Conservation (phyloP, 64 coral and sea anemone species). For the Exaiptasia diaphana region DNA sequence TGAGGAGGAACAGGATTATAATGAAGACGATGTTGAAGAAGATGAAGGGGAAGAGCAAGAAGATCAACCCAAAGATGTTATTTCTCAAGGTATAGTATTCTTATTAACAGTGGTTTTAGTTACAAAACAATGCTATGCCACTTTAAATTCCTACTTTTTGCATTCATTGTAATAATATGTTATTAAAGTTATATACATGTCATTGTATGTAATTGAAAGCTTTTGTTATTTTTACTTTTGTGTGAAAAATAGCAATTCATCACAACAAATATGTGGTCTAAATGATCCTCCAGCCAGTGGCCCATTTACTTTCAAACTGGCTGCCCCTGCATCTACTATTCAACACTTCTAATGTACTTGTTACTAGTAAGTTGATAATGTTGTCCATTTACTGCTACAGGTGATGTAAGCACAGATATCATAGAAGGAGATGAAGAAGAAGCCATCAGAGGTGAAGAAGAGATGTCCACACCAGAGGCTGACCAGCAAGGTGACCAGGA, state of each 20-base stretch:
- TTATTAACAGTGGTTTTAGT: background rate
- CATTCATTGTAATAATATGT: background rate
- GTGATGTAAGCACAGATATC: too few species aligned
- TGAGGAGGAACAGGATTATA: constrained; percentile 47
- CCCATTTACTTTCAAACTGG: too few species aligned
- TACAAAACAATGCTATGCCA: background rate
- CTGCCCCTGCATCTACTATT: too few species aligned
- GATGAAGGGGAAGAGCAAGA: constrained; percentile 4
- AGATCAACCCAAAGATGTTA: background rate
- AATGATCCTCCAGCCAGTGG: too few species aligned
- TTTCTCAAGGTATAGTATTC: background rate
- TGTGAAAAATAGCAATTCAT: too few species aligned
- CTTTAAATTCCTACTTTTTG: background rate
- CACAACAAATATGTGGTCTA: too few species aligned
- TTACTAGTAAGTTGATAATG: too few species aligned
- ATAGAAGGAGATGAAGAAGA: constrained; percentile 1
- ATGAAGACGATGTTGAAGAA: constrained; percentile 5
- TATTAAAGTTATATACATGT: too few species aligned
- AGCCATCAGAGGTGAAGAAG: background rate
- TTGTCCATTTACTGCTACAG: too few species aligned
- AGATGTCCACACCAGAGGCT: background rate
- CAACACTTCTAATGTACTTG: too few species aligned
- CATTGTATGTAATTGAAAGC: too few species aligned
- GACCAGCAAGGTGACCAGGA: background rate
- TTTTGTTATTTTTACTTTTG: too few species aligned